Conservation (phyloP, 2,888 invertebrate genomes). For the Theristus sp. region DNA sequence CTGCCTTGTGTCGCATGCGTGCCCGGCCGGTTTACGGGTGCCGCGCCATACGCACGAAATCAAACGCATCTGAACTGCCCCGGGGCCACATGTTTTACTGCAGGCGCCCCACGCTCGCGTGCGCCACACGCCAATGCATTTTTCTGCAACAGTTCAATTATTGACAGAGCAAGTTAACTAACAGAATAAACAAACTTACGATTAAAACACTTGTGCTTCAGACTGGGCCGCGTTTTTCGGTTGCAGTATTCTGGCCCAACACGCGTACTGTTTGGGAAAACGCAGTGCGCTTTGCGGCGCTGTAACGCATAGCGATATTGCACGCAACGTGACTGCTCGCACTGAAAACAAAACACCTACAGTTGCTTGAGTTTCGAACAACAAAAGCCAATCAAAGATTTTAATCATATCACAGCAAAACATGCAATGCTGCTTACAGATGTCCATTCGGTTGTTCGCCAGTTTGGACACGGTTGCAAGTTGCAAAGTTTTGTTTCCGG, state of each 20-base stretch:
- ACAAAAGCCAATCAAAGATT: too few relatives aligned
- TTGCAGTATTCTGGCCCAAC: slow-evolving; percentile 46
- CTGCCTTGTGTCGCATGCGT: slow-evolving; percentile 44
- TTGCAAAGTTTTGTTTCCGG: slow-evolving; percentile 18
- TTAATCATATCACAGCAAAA: too few relatives aligned
- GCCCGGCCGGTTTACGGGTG: slow-evolving; percentile 59
- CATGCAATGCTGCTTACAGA: slow-evolving; percentile 3
- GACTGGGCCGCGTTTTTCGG: slow-evolving; percentile 49
- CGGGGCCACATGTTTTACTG: slow-evolving; percentile 55
- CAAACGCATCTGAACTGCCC: slow-evolving; percentile 64
- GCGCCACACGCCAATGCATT: slow-evolving; percentile 53
- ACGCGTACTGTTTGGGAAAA: slow-evolving; percentile 35
- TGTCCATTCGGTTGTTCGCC: slow-evolving; percentile 25
- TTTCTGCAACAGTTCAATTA: background rate
- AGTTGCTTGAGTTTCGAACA: too few relatives aligned
- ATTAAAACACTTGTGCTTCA: slow-evolving; percentile 55
- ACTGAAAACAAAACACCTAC: slow-evolving; percentile 34
- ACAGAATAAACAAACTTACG: slow-evolving; percentile 42
- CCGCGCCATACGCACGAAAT: slow-evolving; percentile 77
- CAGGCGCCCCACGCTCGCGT: slow-evolving; percentile 78
- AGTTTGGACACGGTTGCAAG: slow-evolving; percentile 22
- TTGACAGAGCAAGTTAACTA: background rate
- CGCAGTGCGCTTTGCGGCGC: slow-evolving; percentile 47
- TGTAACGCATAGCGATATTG: slow-evolving; percentile 57
- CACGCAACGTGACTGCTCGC: slow-evolving; percentile 53